Evolutionary conservation across 35 echinoderm and acorn worm genomes (phyloP), one percentile per base, ranked within the genome.

Genomic region (Apostichopus parvimensis): DNA sequence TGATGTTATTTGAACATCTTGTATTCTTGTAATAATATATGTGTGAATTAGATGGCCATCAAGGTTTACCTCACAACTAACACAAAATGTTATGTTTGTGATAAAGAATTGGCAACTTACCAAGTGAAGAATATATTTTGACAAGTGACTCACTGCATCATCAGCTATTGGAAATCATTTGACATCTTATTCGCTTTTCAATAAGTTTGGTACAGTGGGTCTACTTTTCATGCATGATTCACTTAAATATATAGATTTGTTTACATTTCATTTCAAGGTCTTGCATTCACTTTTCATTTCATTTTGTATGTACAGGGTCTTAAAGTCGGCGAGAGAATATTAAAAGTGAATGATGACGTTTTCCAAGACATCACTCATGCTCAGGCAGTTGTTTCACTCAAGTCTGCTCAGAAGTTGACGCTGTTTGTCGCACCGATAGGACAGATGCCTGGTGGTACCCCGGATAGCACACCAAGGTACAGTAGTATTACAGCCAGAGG

Each of bases 321-420:
- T 1, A 84, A 84, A 84, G 54, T 84, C 58, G 81, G 81, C 4
- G 81, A 84, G 57, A 84, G 53, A 91, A 94, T 94, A 15, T 75
- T 99, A 78, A 96, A 96, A 82, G 95, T 94, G 8, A 95, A 94
- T 20, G 97, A 99, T 57, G 54, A 94, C 53, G 92, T 96, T 52
- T 80, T 98, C 18, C 95, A 99, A 78, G 95, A 93, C 77, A 93
- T 99, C 24, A 99, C 93, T 56, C 97, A 99, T 90, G 93, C 95
- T 0, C 93, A 99, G 78, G 97, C 97, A 61, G 97, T 99, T 4
- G 97, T 96, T 20, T 92, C 87, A n/a, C 62, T 99, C 56, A 99
- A 96, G 73, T 96, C 97, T 60, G 24, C 97, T 78, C 82, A 91
- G 54, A 78, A 85, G 55, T 24, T 99, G 54, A 94, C 88, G 10